Percentiles rank a stretch among this genome's conserved stretches.
Conservation (phyloP, 2,888 invertebrate genomes). For the Eurois occulta region DNA sequence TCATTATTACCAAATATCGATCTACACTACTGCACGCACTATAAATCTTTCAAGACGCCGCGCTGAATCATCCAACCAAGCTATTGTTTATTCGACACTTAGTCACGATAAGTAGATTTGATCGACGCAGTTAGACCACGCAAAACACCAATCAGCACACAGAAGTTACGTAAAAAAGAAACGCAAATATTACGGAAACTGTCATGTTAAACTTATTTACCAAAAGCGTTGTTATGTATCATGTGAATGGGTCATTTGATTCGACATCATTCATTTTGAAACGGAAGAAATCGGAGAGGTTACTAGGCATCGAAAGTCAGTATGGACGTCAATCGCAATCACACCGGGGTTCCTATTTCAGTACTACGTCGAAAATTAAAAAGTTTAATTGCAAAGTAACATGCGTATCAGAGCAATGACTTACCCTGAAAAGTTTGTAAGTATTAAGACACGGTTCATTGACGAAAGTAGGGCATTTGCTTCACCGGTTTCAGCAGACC, state of each 20-base stretch:
- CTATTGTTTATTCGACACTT: slow-evolving; percentile 78
- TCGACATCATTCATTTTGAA: slow-evolving; percentile 57
- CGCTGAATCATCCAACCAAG: slow-evolving; percentile 75
- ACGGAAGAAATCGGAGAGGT: slow-evolving; percentile 14
- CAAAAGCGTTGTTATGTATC: slow-evolving; percentile 67
- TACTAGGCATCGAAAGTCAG: slow-evolving; percentile 40
- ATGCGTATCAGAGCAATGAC: slow-evolving; percentile 56
- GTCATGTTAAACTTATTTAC: slow-evolving; percentile 65
- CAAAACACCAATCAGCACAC: slow-evolving; percentile 66
- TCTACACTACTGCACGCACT: slow-evolving; percentile 67
- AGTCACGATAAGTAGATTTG: slow-evolving; percentile 70
- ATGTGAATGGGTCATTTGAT: slow-evolving; percentile 68
- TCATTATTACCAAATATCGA: slow-evolving; percentile 80
- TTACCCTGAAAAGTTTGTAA: slow-evolving; percentile 47
- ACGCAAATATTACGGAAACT: slow-evolving; percentile 78
- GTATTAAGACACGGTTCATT: slow-evolving; percentile 54
- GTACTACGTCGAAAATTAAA: slow-evolving; percentile 26
- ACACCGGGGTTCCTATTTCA: slow-evolving; percentile 30
- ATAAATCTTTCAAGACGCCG: slow-evolving; percentile 69
- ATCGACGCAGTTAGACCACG: slow-evolving; percentile 49
- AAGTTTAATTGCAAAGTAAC: slow-evolving; percentile 51
- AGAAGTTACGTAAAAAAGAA: slow-evolving; percentile 76
- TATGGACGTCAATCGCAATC: slow-evolving; percentile 34
- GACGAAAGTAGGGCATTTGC: slow-evolving; percentile 42
- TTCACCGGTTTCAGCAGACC: slow-evolving; percentile 51